phyloP scores from a whole-genome alignment of 2,888 invertebrate species.

The Cybosia mesomella region DNA sequence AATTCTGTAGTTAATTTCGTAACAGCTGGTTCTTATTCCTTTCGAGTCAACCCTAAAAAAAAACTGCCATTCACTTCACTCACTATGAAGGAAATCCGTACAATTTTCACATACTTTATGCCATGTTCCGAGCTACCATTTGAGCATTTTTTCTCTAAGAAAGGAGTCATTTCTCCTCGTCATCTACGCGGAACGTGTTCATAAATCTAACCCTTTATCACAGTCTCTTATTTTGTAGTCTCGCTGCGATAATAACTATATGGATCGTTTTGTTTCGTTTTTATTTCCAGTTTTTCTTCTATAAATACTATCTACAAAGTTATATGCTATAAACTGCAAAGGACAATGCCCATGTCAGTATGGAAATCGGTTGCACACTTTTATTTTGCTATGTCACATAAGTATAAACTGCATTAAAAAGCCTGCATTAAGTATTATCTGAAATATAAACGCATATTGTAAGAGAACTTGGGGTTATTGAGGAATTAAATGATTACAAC shows the following conservation, averaged over 20 bases:
- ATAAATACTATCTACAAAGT: no score
- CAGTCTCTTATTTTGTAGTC: conserved; percentile 65
- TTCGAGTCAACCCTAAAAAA: conserved; percentile 52
- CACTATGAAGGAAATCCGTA: conserved; percentile 50
- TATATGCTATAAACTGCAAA: no score
- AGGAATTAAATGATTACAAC: no score
- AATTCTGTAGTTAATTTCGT: conserved; percentile 45
- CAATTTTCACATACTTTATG: conserved; percentile 59
- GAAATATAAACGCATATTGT: no score
- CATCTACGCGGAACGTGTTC: conserved; percentile 61
- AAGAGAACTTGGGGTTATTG: no score
- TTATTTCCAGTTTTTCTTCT: conserved; percentile 45
- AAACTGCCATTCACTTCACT: conserved; percentile 50
- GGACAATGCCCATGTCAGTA: no score
- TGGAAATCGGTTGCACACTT: no score
- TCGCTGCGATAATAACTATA: conserved; percentile 69
- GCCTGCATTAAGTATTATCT: no score
- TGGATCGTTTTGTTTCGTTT: conserved; percentile 66
- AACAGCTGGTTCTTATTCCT: conserved; percentile 48
- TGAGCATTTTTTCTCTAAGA: conserved; percentile 50
- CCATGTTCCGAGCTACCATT: conserved; percentile 41
- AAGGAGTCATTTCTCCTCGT: conserved; percentile 65
- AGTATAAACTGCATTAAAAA: no score
- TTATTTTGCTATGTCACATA: no score
- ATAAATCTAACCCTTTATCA: conserved; percentile 77